Percentiles rank a stretch among this genome's conserved stretches.
These are phyloP conservation scores for Apodemia mormo DNA, from an alignment of 2,888 invertebrate genomes.

Conservation along the genomic window DNA sequence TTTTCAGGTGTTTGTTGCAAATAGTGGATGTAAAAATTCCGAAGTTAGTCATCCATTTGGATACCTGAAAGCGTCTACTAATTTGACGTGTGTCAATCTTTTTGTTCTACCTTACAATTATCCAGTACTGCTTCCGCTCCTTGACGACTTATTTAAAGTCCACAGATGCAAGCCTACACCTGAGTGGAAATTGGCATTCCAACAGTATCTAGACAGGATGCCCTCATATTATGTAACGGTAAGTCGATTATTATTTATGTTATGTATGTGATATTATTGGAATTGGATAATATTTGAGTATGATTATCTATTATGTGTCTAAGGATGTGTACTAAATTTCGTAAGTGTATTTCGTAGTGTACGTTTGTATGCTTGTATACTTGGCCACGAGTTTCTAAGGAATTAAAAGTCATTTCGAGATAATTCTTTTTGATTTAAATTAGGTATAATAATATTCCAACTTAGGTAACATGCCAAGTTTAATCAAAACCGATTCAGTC, in stretches of 20 bases:
- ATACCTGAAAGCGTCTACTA: constrained; percentile 97
- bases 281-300: too few relatives aligned
- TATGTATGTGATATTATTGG: too few relatives aligned
- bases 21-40: constrained; percentile 90
- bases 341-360: too few relatives aligned
- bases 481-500: too few relatives aligned
- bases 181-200: constrained; percentile 96
- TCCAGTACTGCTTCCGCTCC: constrained; percentile 93
- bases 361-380: too few relatives aligned
- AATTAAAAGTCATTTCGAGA: too few relatives aligned
- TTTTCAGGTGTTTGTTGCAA: constrained; percentile 91
- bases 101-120: constrained; percentile 99
- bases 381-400: too few relatives aligned
- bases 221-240: constrained; percentile 96
- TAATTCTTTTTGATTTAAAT: too few relatives aligned
- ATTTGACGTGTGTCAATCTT: constrained; percentile 95
- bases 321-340: too few relatives aligned
- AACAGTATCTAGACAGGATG: constrained; percentile 96
- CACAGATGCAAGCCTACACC: constrained; percentile 95
- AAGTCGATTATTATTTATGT: constrained; percentile 42
- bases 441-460: too few relatives aligned
- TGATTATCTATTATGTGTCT: too few relatives aligned
- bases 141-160: constrained; percentile 96
- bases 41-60: constrained; percentile 98
- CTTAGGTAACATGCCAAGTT: too few relatives aligned